A percentile compares a stretch with the other conserved stretches of the same genome.
phyloP scores from a whole-genome alignment of 2,113 vertebrate genomes.

The Hyperoodon ampullatus region DNA sequence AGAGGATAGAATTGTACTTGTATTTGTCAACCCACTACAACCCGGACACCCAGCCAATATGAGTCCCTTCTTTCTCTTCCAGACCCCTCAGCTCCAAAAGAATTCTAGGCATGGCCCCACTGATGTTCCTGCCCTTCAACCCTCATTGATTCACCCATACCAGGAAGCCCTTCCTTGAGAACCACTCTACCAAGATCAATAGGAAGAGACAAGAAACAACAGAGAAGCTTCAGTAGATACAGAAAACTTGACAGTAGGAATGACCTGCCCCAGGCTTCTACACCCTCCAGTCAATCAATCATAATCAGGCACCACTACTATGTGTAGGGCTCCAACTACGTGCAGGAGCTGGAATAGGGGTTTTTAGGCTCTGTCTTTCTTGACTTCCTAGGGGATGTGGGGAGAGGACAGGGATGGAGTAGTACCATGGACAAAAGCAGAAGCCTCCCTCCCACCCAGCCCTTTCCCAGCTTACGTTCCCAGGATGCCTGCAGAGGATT shows the following conservation, averaged over 20 bases:
- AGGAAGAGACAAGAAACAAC: slow-evolving; percentile 30
- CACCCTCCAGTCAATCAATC: not conserved
- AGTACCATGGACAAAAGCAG: not conserved
- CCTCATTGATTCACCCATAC: not conserved
- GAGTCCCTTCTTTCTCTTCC: not conserved
- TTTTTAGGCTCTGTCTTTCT: not conserved
- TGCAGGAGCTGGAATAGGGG: not conserved
- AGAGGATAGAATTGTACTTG: not conserved
- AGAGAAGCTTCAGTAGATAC: slow-evolving; percentile 16
- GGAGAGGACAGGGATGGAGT: not conserved
- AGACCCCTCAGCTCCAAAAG: not conserved
- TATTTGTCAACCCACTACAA: not conserved
- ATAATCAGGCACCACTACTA: not conserved
- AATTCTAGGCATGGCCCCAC: not conserved
- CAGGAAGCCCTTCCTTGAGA: not conserved
- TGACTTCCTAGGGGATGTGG: not conserved
- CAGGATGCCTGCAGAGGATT: slow-evolving; percentile 62
- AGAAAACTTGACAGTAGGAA: slow-evolving; percentile 5
- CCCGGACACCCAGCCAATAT: not conserved
- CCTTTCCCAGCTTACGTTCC: slow-evolving; percentile 71
- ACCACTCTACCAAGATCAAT: not conserved
- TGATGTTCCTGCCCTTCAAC: not conserved
- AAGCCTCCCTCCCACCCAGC: slow-evolving; percentile 6
- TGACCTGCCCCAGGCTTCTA: not conserved
- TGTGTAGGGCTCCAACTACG: not conserved